Evolutionary conservation across 2,797 vertebrate species (phyloP).

Genomic region (Micromesistius poutassou): DNA sequence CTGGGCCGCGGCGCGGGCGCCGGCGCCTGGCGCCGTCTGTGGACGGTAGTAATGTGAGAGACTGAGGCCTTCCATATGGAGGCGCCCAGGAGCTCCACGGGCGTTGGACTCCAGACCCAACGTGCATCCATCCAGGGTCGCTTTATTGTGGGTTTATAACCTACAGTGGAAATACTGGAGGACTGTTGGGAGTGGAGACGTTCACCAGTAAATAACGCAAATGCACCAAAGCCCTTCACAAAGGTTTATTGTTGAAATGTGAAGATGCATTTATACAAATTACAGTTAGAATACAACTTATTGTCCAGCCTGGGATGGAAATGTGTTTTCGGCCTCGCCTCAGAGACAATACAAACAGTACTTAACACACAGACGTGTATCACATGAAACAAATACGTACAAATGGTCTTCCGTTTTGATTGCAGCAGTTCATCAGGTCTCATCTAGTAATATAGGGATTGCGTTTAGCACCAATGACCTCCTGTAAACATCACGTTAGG

Average conservation of each 20-base stretch:
- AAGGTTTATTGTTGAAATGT: constrained; percentile 62
- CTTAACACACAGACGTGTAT: not conserved
- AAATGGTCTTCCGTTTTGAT: not conserved
- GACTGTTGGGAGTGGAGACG: not conserved
- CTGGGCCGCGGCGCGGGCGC: not conserved
- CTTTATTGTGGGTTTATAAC: not conserved
- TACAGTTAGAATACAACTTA: not conserved
- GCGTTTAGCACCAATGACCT: not conserved
- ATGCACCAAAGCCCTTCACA: constrained; percentile 34
- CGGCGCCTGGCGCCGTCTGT: not conserved
- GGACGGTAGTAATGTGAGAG: constrained; percentile 59
- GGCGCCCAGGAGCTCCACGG: constrained; percentile 48
- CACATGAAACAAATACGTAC: not conserved
- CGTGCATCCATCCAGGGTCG: not conserved
- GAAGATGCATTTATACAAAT: constrained; percentile 47
- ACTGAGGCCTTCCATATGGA: constrained; percentile 67
- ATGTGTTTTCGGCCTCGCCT: not conserved
- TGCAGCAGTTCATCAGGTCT: constrained; percentile 1
- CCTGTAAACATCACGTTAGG: not conserved
- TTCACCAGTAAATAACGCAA: not conserved
- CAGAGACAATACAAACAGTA: not conserved
- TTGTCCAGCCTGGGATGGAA: not conserved
- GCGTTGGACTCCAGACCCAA: constrained; percentile 50
- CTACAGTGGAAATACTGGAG: not conserved
- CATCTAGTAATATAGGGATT: not conserved